These are phyloP conservation scores for Galeopsomyia nigrocyanea DNA, from an alignment of 2,888 invertebrate genomes.

Conservation along the genomic window DNA sequence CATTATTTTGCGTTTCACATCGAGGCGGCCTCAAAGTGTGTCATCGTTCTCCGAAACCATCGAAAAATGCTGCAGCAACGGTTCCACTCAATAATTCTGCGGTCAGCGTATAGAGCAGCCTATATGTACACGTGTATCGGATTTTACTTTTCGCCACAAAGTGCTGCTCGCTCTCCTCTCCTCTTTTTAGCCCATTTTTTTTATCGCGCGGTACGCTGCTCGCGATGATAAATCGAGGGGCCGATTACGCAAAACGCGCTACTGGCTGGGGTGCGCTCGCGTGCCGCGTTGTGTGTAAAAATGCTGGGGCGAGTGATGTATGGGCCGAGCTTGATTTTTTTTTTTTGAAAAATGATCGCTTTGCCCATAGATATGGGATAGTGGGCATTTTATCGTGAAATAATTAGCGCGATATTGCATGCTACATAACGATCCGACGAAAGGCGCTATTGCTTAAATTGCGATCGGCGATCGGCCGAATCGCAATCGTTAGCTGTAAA, in stretches of 20 bases:
- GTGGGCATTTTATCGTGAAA: slow-evolving; percentile 15
- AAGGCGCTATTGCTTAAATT: too few species aligned
- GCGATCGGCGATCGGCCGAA: not conserved
- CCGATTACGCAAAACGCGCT: slow-evolving; percentile 32
- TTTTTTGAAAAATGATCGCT: slow-evolving; percentile 28
- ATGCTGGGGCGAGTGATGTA: slow-evolving; percentile 10
- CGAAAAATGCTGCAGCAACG: not conserved
- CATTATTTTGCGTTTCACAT: too few species aligned
- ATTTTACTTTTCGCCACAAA: slow-evolving; percentile 36
- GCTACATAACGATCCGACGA: too few species aligned
- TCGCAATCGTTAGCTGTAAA: slow-evolving; percentile 9
- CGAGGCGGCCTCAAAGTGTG: too few species aligned
- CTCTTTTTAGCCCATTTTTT: slow-evolving; percentile 13
- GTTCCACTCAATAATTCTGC: slow-evolving; percentile 38
- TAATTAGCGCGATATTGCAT: not conserved
- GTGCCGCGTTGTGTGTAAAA: slow-evolving; percentile 5
- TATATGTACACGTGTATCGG: slow-evolving; percentile 23
- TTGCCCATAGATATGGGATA: slow-evolving; percentile 1
- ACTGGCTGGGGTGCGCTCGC: too few species aligned
- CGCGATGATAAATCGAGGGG: slow-evolving; percentile 39
- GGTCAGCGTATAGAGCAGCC: slow-evolving; percentile 20
- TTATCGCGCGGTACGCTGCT: not conserved
- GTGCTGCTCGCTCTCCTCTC: not conserved
- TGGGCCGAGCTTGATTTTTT: not conserved
- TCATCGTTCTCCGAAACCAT: not conserved